Conservation (phyloP, 2,888 invertebrate species). For the Drosophila percnosoma region DNA sequence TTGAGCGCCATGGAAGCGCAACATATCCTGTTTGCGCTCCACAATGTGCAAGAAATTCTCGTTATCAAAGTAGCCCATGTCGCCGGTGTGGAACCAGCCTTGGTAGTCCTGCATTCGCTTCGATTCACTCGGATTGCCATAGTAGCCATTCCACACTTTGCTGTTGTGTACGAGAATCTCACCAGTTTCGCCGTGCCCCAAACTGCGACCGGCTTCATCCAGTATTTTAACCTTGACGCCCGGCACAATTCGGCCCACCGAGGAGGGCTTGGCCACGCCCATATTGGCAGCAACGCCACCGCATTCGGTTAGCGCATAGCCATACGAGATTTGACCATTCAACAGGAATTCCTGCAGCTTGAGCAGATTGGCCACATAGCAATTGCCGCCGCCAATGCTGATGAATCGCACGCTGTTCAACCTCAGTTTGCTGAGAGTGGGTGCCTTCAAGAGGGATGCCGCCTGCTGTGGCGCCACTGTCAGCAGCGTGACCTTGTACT, state of each 20-base stretch:
- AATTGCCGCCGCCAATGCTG: constrained; percentile 75
- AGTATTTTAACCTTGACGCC: constrained; percentile 79
- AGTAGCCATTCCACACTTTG: constrained; percentile 82
- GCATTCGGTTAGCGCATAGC: constrained; percentile 81
- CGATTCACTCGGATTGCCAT: constrained; percentile 79
- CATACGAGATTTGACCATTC: constrained; percentile 72
- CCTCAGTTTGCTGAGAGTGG: constrained; percentile 61
- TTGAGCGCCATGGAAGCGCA: constrained; percentile 80
- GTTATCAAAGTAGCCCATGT: constrained; percentile 83
- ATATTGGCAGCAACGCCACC: constrained; percentile 76
- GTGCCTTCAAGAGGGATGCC: constrained; percentile 66
- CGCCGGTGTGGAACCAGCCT: constrained; percentile 83
- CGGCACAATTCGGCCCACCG: constrained; percentile 76
- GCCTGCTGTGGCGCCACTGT: constrained; percentile 77
- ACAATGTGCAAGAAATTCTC: constrained; percentile 80
- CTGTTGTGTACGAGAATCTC: constrained; percentile 79
- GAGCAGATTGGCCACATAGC: constrained; percentile 72
- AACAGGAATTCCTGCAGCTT: constrained; percentile 72
- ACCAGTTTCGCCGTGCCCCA: constrained; percentile 78
- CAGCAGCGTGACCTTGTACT: constrained; percentile 76
- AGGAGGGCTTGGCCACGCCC: constrained; percentile 70
- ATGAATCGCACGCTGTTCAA: constrained; percentile 71
- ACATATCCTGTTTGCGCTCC: constrained; percentile 80
- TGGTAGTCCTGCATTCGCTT: constrained; percentile 78
- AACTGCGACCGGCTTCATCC: constrained; percentile 74